Evolutionary conservation across 2,797 vertebrate species (phyloP).

Genomic region (Aselliscus stoliczkanus): DNA sequence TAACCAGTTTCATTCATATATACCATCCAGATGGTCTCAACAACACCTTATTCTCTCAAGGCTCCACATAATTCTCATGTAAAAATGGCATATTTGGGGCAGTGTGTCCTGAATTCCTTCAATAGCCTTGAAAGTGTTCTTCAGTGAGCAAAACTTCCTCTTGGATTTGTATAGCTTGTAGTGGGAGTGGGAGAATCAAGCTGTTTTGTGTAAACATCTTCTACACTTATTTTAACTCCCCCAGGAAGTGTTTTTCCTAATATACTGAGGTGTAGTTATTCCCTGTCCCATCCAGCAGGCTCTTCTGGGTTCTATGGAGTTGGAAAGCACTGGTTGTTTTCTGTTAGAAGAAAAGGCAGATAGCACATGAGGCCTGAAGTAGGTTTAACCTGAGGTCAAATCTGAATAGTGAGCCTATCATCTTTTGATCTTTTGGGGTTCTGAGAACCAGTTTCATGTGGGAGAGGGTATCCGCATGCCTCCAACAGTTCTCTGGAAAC

Average conservation of each 20-base stretch:
- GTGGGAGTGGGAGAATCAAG: no score
- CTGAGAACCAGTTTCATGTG: background rate
- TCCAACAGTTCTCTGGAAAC: background rate
- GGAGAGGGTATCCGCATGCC: background rate
- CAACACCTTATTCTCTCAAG: no score
- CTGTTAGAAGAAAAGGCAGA: background rate
- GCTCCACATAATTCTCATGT: background rate
- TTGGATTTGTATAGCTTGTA: background rate
- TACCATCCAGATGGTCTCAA: background rate
- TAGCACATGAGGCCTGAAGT: background rate
- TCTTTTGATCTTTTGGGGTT: background rate
- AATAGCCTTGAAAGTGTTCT: background rate
- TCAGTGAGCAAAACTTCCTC: background rate
- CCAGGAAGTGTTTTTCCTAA: background rate
- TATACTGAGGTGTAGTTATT: background rate
- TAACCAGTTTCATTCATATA: background rate
- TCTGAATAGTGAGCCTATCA: background rate
- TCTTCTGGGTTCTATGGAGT: background rate
- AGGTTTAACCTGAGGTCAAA: background rate
- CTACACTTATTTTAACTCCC: background rate
- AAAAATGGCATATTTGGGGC: background rate
- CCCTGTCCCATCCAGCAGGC: background rate
- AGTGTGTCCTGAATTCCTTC: background rate
- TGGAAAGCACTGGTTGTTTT: background rate
- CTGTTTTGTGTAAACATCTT: background rate